Percentiles rank a stretch among this genome's conserved stretches.
These are phyloP conservation scores for Acanthopagrus latus DNA, from an alignment of 2,797 vertebrate species.

Conservation along the genomic window DNA sequence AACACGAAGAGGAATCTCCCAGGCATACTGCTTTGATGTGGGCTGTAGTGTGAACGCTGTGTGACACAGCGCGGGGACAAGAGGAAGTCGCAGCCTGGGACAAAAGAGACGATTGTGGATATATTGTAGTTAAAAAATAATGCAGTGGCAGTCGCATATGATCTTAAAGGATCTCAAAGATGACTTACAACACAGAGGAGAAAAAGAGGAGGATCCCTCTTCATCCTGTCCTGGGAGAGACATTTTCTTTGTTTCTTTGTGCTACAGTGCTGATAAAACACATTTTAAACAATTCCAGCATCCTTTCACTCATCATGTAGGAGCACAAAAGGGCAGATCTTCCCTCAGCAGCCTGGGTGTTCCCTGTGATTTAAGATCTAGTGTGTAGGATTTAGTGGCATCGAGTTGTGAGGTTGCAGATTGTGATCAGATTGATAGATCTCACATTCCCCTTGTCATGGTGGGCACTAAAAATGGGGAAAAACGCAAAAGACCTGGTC, in stretches of 20 bases:
- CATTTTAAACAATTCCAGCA: slow-evolving; percentile 2
- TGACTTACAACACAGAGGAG: not conserved
- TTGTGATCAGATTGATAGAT: too few relatives aligned
- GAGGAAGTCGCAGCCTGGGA: slow-evolving; percentile 27
- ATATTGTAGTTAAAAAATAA: slow-evolving; percentile 21
- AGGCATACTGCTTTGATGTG: slow-evolving; percentile 72
- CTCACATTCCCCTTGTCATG: too few relatives aligned
- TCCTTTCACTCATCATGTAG: slow-evolving; percentile 13
- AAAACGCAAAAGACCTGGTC: too few relatives aligned
- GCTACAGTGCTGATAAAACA: slow-evolving; percentile 6
- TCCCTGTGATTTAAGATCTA: not conserved
- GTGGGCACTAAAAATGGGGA: too few relatives aligned
- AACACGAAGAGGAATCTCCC: slow-evolving; percentile 69
- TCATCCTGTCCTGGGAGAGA: slow-evolving; percentile 26
- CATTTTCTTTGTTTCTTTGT: slow-evolving; percentile 26
- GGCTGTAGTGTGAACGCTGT: slow-evolving; percentile 50
- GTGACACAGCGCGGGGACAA: slow-evolving; percentile 41
- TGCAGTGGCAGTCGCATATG: not conserved
- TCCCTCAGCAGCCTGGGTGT: not conserved
- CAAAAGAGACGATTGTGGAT: slow-evolving; percentile 21
- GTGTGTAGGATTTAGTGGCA: too few relatives aligned
- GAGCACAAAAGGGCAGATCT: slow-evolving; percentile 20
- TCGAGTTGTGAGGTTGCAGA: too few relatives aligned
- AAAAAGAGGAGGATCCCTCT: slow-evolving; percentile 27
- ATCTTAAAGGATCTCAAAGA: slow-evolving; percentile 8